Conservation (phyloP, 2,113 vertebrate species). For the Catharus minimus region DNA sequence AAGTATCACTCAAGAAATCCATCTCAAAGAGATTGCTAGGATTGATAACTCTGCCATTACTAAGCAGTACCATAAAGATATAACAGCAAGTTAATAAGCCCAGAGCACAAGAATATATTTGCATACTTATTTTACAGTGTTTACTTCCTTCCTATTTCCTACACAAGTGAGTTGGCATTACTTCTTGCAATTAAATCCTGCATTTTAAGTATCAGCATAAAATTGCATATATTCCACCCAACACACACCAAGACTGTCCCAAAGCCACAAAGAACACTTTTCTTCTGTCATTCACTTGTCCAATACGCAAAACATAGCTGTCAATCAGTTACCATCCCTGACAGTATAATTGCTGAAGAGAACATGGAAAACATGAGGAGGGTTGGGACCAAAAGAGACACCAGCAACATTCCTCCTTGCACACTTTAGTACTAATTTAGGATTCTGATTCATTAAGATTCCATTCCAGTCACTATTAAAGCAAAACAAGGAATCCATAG, state of each 20-base stretch:
- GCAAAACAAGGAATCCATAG: neutral
- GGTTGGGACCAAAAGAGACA: neutral
- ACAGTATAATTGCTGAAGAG: conserved; percentile 31
- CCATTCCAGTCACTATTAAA: neutral
- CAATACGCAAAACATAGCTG: conserved; percentile 16
- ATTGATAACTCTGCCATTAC: neutral
- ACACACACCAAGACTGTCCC: neutral
- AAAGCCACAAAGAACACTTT: neutral
- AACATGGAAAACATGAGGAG: neutral
- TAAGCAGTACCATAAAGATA: neutral
- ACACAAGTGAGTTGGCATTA: neutral
- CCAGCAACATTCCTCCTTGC: neutral
- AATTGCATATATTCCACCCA: conserved; percentile 14
- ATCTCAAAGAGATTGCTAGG: neutral
- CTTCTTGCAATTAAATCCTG: conserved; percentile 17
- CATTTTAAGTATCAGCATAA: conserved; percentile 15
- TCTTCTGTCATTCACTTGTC: conserved; percentile 2
- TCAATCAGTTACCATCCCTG: conserved; percentile 8
- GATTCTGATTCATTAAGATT: conserved; percentile 10
- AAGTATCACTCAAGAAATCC: neutral
- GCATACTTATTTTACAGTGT: neutral
- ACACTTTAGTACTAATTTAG: neutral
- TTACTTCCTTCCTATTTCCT: conserved; percentile 3
- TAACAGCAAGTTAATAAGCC: neutral
- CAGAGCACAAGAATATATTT: neutral